Conservation (phyloP, 2,113 vertebrate genomes). For the Perccottus glenii region DNA sequence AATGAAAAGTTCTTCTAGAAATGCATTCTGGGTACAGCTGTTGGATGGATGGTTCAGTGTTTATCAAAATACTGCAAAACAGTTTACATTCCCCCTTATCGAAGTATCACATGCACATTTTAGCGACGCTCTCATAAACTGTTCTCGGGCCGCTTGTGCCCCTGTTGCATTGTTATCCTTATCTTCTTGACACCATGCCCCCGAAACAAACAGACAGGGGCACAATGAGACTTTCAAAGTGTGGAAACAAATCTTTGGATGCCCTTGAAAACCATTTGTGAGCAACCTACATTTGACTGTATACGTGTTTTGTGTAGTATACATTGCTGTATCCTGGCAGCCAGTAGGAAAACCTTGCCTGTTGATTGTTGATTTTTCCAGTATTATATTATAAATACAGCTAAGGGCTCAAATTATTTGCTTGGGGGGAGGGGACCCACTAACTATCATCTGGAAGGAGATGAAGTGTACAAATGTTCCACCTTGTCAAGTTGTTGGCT, state of each 20-base stretch:
- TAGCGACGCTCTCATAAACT: conserved; percentile 51
- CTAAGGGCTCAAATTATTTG: conserved; percentile 13
- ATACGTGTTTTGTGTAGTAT: conserved; percentile 13
- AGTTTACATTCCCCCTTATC: conserved; percentile 69
- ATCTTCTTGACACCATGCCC: conserved; percentile 67
- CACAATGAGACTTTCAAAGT: conserved; percentile 63
- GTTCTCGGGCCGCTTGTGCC: conserved; percentile 43
- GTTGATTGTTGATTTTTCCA: conserved; percentile 12
- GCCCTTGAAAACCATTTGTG: conserved; percentile 38
- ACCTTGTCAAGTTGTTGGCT: conserved; percentile 43
- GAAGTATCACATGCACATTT: conserved; percentile 59
- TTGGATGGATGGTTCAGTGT: conserved; percentile 27
- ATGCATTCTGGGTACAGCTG: conserved; percentile 8
- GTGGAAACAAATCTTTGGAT: conserved; percentile 47
- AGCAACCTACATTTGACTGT: conserved; percentile 4
- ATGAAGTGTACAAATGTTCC: conserved; percentile 37
- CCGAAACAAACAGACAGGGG: conserved; percentile 53
- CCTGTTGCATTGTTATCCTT: conserved; percentile 63
- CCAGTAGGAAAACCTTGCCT: conserved; percentile 45
- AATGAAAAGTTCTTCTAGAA: background rate
- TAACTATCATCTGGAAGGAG: conserved; percentile 31
- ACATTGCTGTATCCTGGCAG: conserved; percentile 52
- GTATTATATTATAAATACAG: conserved; percentile 64
- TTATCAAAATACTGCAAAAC: conserved; percentile 53
- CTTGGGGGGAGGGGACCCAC: conserved; percentile 48